Evolutionary conservation across 2,113 vertebrate species (phyloP).

Genomic region (Strix aluco): DNA sequence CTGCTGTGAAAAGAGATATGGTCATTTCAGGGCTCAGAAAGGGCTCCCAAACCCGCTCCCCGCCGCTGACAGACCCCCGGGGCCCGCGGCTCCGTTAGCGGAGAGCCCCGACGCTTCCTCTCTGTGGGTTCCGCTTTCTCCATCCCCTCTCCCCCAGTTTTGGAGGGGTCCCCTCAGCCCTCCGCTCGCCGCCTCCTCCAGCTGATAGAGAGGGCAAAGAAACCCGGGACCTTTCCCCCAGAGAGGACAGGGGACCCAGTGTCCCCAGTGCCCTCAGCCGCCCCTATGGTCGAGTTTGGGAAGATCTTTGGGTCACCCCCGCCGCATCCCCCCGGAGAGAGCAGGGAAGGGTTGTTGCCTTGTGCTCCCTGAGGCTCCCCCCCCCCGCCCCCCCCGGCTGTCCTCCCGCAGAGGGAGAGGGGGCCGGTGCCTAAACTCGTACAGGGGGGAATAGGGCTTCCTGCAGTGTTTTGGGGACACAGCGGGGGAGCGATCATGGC

Average conservation of each 20-base stretch:
- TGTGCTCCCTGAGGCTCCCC: background rate
- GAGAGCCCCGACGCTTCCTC: too few species aligned
- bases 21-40: background rate
- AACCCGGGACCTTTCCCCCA: background rate
- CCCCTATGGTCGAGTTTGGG: background rate
- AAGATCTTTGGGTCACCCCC: too few species aligned
- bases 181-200: background rate
- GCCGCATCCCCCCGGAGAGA: background rate
- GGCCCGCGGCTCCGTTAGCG: rapidly evolving
- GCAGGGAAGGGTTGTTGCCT: background rate
- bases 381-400: background rate
- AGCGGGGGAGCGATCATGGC: rapidly evolving
- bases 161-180: background rate
- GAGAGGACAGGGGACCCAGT: background rate
- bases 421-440: background rate
- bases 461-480: background rate
- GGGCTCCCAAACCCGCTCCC: background rate
- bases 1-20: background rate
- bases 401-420: background rate
- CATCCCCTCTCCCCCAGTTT: background rate
- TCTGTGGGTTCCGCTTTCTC: background rate
- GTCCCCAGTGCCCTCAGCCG: too few species aligned
- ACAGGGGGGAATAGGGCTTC: background rate
- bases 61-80: background rate
- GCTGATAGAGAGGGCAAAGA: background rate